phyloP scores from a whole-genome alignment of 2,888 invertebrate genomes.

The Parelbella ahira region DNA sequence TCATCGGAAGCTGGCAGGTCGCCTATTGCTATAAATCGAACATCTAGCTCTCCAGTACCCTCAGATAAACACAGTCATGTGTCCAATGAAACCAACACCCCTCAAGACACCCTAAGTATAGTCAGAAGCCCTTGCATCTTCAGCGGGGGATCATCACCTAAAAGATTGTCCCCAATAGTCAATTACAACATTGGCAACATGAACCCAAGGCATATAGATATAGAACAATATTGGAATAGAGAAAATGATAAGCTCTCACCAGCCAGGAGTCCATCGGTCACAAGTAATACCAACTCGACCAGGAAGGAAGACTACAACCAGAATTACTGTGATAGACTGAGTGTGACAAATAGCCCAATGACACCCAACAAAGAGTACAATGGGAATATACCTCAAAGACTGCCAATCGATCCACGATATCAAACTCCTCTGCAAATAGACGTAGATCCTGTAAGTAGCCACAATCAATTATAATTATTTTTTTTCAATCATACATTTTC shows the following conservation, averaged over 20 bases:
- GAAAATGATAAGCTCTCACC: conserved; percentile 60
- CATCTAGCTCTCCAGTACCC: conserved; percentile 59
- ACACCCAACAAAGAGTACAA: conserved; percentile 56
- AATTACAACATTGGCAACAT: conserved; percentile 77
- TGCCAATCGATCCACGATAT: conserved; percentile 57
- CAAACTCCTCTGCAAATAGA: conserved; percentile 82
- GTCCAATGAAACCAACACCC: conserved; percentile 51
- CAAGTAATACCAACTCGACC: conserved; percentile 53
- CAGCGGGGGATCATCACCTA: conserved; percentile 67
- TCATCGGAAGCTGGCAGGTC: conserved; percentile 45
- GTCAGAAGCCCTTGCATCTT: conserved; percentile 65
- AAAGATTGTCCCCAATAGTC: conserved; percentile 66
- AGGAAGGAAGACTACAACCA: conserved; percentile 67
- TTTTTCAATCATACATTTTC: background rate
- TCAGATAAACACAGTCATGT: conserved; percentile 34
- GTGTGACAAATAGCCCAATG: conserved; percentile 60
- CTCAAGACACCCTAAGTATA: conserved; percentile 56
- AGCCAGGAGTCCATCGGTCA: conserved; percentile 51
- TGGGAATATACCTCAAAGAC: conserved; percentile 56
- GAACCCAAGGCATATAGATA: conserved; percentile 72
- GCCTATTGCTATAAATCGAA: conserved; percentile 50
- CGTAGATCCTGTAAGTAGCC: conserved; percentile 84
- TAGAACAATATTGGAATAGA: conserved; percentile 64
- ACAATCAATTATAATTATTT: background rate
- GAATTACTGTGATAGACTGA: conserved; percentile 65